Percentiles rank a stretch among this genome's conserved stretches.
These are phyloP conservation scores for Numenius arquata DNA, from an alignment of 2,113 vertebrate genomes.

Conservation along the genomic window DNA sequence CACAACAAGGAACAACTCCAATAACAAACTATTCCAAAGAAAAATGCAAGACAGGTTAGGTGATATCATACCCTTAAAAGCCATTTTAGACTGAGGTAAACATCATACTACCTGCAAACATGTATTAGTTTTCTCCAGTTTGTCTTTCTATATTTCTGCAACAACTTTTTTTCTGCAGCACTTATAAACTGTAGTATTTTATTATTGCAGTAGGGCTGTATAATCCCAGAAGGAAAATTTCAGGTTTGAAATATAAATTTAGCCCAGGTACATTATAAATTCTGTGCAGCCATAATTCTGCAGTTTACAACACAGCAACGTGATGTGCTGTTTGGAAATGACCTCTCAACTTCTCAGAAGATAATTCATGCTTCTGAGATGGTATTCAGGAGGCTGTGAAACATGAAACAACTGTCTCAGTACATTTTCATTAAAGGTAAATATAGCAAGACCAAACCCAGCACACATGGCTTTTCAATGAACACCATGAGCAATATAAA, in stretches of 20 bases:
- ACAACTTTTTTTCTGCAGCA: neutral
- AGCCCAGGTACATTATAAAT: neutral
- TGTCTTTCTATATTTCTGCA: neutral
- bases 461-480: neutral
- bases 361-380: neutral
- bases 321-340: neutral
- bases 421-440: neutral
- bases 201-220: neutral
- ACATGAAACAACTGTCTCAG: neutral
- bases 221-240: neutral
- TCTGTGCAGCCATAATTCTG: neutral
- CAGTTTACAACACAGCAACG: neutral
- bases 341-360: neutral
- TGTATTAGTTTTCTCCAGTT: neutral
- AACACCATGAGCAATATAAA: neutral
- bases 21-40: neutral
- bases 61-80: neutral
- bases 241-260: neutral
- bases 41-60: neutral
- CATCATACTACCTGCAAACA: neutral
- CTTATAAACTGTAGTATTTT: neutral
- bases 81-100: neutral
- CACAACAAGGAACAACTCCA: neutral
- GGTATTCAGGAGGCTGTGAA: neutral
- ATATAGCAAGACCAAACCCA: neutral